phyloP scores from a whole-genome alignment of 2,113 vertebrate species.

The Bombycilla garrulus region DNA sequence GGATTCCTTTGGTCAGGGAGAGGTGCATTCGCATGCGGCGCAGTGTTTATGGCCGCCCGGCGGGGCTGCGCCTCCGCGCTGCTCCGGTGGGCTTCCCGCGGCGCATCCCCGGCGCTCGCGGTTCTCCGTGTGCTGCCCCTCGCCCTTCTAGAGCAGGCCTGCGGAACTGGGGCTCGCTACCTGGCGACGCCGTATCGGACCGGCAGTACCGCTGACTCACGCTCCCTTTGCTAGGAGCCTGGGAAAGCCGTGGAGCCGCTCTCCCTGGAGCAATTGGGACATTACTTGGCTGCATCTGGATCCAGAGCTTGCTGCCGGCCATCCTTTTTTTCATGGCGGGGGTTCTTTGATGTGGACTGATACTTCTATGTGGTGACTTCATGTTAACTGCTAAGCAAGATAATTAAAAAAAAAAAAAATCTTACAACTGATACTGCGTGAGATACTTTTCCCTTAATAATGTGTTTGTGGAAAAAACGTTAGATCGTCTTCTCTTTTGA shows the following conservation, averaged over 20 bases:
- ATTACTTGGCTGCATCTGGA: background rate
- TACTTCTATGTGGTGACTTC: background rate
- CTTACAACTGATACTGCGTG: background rate
- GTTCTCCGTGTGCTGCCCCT: too few species aligned
- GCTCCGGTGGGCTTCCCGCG: too few species aligned
- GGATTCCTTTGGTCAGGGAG: background rate
- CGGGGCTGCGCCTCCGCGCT: fast-evolving
- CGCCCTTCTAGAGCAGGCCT: too few species aligned
- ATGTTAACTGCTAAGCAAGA: background rate
- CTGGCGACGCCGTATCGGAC: fast-evolving
- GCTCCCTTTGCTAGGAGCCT: background rate
- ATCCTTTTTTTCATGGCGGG: background rate
- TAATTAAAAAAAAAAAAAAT: background rate
- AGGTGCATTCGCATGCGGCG: background rate
- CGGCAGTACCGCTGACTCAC: background rate
- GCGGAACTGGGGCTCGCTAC: too few species aligned
- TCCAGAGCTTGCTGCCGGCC: background rate
- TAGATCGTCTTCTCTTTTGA: background rate
- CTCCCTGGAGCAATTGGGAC: background rate
- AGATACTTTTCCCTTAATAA: background rate
- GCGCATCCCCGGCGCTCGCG: too few species aligned
- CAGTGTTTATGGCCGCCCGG: fast-evolving
- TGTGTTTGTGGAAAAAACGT: background rate
- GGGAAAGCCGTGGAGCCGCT: too few species aligned
- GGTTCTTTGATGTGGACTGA: background rate